Percentiles rank a stretch among this genome's conserved stretches.
Evolutionary conservation across 2,113 vertebrate genomes (phyloP).

Genomic region (Circaetus gallicus): DNA sequence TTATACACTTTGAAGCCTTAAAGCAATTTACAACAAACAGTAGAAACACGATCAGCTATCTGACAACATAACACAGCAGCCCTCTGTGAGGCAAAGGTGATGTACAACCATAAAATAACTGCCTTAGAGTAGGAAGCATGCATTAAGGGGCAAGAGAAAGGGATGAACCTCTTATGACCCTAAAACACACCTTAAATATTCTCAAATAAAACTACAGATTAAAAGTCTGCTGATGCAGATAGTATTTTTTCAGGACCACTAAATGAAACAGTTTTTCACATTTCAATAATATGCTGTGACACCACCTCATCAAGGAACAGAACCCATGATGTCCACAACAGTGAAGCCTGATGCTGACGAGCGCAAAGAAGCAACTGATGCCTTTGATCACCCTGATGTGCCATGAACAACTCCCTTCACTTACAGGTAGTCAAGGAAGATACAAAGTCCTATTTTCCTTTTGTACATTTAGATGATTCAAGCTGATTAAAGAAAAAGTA

Average conservation of each 20-base stretch:
- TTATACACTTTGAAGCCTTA: background rate
- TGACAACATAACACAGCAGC: background rate
- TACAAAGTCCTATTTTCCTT: background rate
- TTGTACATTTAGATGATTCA: background rate
- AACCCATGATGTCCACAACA: accelerated
- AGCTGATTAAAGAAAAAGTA: background rate
- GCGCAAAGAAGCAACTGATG: background rate
- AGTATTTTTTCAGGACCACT: background rate
- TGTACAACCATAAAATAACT: background rate
- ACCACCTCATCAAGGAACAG: background rate
- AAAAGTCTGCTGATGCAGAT: background rate
- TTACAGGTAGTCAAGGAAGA: background rate
- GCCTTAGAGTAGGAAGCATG: background rate
- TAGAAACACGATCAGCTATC: background rate
- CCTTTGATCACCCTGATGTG: background rate
- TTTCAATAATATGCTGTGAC: background rate
- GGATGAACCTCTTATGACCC: background rate
- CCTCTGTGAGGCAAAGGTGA: background rate
- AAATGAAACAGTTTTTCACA: background rate
- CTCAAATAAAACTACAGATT: background rate
- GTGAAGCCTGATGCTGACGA: background rate
- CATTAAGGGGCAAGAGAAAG: background rate
- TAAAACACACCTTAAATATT: background rate
- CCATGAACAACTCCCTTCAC: background rate
- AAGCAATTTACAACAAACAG: background rate